phyloP scores from a whole-genome alignment of 2,113 vertebrate species.

The Callorhinus ursinus region DNA sequence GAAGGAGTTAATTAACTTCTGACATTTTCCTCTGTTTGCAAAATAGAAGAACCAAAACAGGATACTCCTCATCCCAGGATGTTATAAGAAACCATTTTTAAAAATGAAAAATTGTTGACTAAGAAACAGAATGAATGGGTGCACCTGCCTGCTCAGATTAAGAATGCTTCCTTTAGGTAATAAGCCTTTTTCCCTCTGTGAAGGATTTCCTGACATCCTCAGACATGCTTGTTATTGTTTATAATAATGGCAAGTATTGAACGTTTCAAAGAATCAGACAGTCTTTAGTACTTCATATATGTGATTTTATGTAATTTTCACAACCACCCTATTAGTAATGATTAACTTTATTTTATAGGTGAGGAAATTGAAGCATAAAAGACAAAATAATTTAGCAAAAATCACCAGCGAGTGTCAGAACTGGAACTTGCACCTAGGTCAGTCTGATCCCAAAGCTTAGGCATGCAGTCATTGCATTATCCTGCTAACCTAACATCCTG shows the following conservation, averaged over 20 bases:
- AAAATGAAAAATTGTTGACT: constrained; percentile 72
- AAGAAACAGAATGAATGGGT: constrained; percentile 54
- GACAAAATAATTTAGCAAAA: constrained; percentile 7
- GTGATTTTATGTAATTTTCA: background rate
- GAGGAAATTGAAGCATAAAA: background rate
- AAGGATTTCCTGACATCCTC: constrained; percentile 68
- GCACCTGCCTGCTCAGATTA: constrained; percentile 44
- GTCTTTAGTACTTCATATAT: background rate
- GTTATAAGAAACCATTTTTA: constrained; percentile 59
- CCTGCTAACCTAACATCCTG: background rate
- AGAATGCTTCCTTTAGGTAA: constrained; percentile 64
- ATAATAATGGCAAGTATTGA: background rate
- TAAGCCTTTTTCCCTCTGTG: background rate
- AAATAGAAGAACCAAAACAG: constrained; percentile 74
- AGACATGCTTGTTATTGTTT: background rate
- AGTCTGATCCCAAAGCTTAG: background rate
- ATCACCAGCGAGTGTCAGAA: background rate
- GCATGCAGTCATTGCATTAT: background rate
- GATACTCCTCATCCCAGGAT: constrained; percentile 65
- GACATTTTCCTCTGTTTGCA: constrained; percentile 61
- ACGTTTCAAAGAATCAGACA: background rate
- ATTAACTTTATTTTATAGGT: constrained; percentile 10
- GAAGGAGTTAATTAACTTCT: constrained; percentile 55
- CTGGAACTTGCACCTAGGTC: background rate
- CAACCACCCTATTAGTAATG: background rate